Evolutionary conservation across 2,888 invertebrate species (phyloP).

Genomic region (Orthonevra nobilis): DNA sequence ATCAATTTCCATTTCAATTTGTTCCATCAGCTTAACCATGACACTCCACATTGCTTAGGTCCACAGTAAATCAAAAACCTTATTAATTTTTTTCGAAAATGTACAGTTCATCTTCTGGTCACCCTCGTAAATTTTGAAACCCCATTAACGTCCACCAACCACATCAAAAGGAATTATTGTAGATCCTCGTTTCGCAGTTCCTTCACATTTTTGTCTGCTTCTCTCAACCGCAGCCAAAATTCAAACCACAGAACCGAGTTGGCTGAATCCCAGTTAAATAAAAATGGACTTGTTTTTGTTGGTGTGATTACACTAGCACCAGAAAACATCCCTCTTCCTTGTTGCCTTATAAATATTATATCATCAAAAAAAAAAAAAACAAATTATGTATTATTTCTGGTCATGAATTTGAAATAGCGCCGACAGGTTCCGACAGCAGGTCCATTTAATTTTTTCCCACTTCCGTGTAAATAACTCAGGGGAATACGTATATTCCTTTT

Average conservation of each 20-base stretch:
- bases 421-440: constrained; percentile 3
- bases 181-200: not conserved
- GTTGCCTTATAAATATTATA: constrained; percentile 33
- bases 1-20: no score
- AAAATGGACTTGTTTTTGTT: not conserved
- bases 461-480: constrained; percentile 16
- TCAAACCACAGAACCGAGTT: constrained; percentile 16
- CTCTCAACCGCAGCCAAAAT: constrained; percentile 14
- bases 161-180: constrained; percentile 25
- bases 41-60: no score
- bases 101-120: no score
- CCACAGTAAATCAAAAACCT: no score
- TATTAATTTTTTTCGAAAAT: not conserved
- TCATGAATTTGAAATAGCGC: constrained; percentile 30
- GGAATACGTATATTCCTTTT: not conserved
- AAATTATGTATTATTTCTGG: constrained; percentile 2
- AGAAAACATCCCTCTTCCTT: no score
- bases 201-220: not conserved
- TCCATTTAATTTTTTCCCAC: not conserved
- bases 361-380: constrained; percentile 1
- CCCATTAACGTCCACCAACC: not conserved
- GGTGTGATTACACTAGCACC: not conserved
- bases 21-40: no score
- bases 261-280: constrained; percentile 11
- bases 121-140: not conserved